phyloP scores from a whole-genome alignment of 2,888 invertebrate species.

The Fragum whitleyi region DNA sequence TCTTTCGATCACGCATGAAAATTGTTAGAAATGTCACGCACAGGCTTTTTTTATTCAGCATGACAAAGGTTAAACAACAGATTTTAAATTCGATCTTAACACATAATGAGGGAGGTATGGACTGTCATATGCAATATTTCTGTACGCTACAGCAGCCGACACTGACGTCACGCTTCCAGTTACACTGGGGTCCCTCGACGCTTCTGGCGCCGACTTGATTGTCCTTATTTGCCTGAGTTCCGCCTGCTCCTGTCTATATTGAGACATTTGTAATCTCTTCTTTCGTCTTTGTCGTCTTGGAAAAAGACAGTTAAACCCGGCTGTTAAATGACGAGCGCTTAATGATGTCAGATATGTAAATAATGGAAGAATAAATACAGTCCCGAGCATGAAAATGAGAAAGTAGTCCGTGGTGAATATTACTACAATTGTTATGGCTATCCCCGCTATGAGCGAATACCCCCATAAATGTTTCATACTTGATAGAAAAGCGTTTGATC shows the following conservation, averaged over 20 bases:
- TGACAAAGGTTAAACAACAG: too few species aligned
- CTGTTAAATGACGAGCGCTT: slow-evolving; percentile 33
- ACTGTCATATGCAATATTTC: slow-evolving; percentile 10
- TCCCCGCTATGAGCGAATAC: slow-evolving; percentile 71
- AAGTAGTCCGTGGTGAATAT: slow-evolving; percentile 64
- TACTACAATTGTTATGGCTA: slow-evolving; percentile 63
- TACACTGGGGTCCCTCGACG: neutral
- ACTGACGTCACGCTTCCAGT: neutral
- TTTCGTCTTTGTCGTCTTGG: neutral
- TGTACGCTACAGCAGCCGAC: neutral
- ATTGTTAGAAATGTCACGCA: too few species aligned
- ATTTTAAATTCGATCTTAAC: neutral
- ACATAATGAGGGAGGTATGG: slow-evolving; percentile 10
- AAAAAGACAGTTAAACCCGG: slow-evolving; percentile 1
- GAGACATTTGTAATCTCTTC: neutral
- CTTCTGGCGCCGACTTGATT: neutral
- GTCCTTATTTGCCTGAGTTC: neutral
- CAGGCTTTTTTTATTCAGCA: too few species aligned
- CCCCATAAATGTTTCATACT: slow-evolving; percentile 78
- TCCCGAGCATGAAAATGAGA: slow-evolving; percentile 70
- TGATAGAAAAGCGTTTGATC: slow-evolving; percentile 76
- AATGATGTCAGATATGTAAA: slow-evolving; percentile 77
- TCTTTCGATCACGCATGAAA: too few species aligned
- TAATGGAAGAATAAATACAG: slow-evolving; percentile 73
- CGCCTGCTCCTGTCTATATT: neutral